Evolutionary conservation across 2,888 invertebrate species (phyloP), one percentile per base, ranked within the genome.

Genomic region (Latrodectus hesperus): DNA sequence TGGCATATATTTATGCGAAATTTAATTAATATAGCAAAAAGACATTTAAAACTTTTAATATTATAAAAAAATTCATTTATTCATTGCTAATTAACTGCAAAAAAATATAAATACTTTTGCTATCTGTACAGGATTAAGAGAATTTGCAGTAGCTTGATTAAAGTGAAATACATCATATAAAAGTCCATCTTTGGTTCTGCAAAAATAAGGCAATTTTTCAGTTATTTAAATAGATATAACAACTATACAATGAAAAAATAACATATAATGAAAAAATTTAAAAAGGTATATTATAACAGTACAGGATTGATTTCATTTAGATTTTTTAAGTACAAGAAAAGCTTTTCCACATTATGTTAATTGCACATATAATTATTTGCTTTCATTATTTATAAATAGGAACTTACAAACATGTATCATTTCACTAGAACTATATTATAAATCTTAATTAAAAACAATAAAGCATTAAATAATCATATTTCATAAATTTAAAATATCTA

Each of bases 101-200:
- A 53, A 22, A 68, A 70, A 53, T 51, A 53, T 38, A 88, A 90
- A 92, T 92, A 94, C 95, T 93, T 96, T 96, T 89, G 97, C 97
- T 95, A 98, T 96, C 93, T 95, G 95, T 74, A 96, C 94, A 9
- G 98, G 97, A 90, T 95, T 96, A 55, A 96, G 96, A 91, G 94
- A 94, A 83, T 95, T 94, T 88, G 94, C 64, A 67, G 86, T 94
- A 83, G 96, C 92, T 92, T 95, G 95, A 78, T 95, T 94, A 80
- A 96, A 94, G 16, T 97, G 97, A 90, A 98, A 95, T 90, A 98
- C 94, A 93, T 97, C 97, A 92, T 98, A 98, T 93, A 96, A 95
- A 76, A 98, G 98, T 90, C 97, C 96, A 1, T 96, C 95, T 91
- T 95, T 95, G 90, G 98, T 94, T 92, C 93, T 92, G 90, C 53